These are phyloP conservation scores for Spisula solida DNA, from an alignment of 2,888 invertebrate species.

Conservation along the genomic window DNA sequence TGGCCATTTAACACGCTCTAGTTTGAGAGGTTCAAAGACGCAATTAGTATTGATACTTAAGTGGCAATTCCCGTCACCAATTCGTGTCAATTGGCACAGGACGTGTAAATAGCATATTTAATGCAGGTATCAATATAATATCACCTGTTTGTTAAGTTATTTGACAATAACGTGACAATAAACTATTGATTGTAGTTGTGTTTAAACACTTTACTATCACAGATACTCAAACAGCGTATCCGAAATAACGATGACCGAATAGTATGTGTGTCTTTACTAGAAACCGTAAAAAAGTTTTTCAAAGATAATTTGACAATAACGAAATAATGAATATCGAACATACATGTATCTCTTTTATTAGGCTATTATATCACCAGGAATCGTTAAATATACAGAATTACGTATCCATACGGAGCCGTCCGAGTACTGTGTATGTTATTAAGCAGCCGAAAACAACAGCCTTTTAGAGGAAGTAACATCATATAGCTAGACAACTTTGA, in stretches of 20 bases:
- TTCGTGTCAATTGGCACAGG: background rate
- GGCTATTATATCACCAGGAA: background rate
- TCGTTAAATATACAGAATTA: background rate
- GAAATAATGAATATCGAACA: background rate
- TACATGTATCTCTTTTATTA: background rate
- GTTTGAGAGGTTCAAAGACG: background rate
- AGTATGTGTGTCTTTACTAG: no score
- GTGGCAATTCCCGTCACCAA: background rate
- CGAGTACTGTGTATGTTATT: background rate
- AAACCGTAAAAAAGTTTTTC: background rate
- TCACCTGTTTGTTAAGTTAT: background rate
- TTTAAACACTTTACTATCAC: no score
- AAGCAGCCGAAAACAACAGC: background rate
- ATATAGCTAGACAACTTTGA: background rate
- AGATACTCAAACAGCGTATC: no score
- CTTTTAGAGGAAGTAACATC: background rate
- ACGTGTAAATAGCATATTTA: background rate
- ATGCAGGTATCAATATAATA: background rate
- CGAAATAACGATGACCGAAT: no score
- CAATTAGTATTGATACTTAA: background rate
- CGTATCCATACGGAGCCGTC: background rate
- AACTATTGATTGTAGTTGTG: background rate
- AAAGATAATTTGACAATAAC: background rate
- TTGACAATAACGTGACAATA: background rate
- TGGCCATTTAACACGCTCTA: background rate